These are phyloP conservation scores for Episyrphus balteatus DNA, from an alignment of 1,140 invertebrate genomes.

Conservation along the genomic window DNA sequence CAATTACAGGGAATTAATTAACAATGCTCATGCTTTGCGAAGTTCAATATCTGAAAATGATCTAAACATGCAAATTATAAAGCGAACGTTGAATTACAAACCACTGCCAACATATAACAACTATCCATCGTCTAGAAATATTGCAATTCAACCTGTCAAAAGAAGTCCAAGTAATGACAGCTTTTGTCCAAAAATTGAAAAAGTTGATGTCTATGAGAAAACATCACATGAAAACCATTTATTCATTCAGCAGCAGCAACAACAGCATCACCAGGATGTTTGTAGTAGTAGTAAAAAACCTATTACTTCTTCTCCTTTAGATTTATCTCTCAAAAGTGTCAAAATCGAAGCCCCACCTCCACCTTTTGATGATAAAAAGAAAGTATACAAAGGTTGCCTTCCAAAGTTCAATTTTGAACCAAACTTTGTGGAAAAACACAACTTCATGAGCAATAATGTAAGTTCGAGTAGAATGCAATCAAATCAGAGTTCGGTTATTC, in stretches of 20 bases:
- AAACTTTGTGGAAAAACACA: constrained; percentile 39
- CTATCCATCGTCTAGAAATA: neutral
- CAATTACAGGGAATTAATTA: constrained; percentile 29
- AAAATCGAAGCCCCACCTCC: constrained; percentile 57
- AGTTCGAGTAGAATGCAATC: neutral
- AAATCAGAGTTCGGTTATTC: neutral
- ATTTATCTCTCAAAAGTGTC: constrained; percentile 75
- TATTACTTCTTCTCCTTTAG: constrained; percentile 54
- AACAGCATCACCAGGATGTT: constrained; percentile 21
- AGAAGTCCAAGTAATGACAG: constrained; percentile 1
- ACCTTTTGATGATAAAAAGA: neutral
- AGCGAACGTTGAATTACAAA: constrained; percentile 29
- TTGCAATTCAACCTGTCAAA: neutral
- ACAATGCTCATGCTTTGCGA: constrained; percentile 19
- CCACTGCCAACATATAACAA: neutral
- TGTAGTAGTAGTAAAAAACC: constrained; percentile 37
- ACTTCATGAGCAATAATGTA: neutral
- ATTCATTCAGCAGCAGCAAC: constrained; percentile 3
- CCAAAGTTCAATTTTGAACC: constrained; percentile 48
- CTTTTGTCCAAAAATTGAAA: neutral
- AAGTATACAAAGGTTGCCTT: constrained; percentile 8
- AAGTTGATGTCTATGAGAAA: neutral
- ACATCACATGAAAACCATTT: neutral
- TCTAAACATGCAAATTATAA: constrained; percentile 31
- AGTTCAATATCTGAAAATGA: constrained; percentile 30